A percentile compares a stretch with the other conserved stretches of the same genome.
phyloP scores from a whole-genome alignment of 2,888 invertebrate species.

The Allolobophora icterica region DNA sequence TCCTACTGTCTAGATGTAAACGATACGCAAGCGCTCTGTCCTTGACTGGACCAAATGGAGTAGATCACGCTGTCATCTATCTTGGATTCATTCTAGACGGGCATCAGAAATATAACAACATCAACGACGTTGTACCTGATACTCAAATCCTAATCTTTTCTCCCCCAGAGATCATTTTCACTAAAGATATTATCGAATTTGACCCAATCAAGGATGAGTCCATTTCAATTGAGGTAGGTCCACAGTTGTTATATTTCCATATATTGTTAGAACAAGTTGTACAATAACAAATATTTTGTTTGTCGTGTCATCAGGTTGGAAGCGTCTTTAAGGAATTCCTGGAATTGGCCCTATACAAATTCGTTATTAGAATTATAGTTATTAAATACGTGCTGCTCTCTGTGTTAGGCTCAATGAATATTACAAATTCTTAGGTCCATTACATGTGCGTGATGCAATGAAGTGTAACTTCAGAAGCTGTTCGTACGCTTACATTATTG shows the following conservation, averaged over 20 bases:
- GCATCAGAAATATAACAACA: not conserved
- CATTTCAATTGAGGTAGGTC: not conserved
- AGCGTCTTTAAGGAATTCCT: too few species aligned
- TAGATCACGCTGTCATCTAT: not conserved
- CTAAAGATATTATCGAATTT: not conserved
- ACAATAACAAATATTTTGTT: not conserved
- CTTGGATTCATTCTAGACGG: not conserved
- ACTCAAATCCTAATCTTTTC: not conserved
- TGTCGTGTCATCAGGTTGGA: too few species aligned
- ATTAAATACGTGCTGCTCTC: too few species aligned
- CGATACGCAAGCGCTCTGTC: not conserved
- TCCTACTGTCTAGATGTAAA: not conserved
- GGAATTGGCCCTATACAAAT: too few species aligned
- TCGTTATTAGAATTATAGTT: too few species aligned
- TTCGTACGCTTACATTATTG: too few species aligned
- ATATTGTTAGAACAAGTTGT: not conserved
- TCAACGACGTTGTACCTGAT: not conserved
- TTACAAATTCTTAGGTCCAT: too few species aligned
- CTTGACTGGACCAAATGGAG: not conserved
- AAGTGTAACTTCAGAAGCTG: too few species aligned
- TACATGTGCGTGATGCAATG: too few species aligned
- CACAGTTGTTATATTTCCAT: too few species aligned
- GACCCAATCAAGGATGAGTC: not conserved
- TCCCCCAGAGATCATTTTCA: not conserved
- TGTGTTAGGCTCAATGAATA: too few species aligned